These are phyloP conservation scores for Orussus abietinus DNA, from an alignment of 1,140 invertebrate species.

Conservation along the genomic window DNA sequence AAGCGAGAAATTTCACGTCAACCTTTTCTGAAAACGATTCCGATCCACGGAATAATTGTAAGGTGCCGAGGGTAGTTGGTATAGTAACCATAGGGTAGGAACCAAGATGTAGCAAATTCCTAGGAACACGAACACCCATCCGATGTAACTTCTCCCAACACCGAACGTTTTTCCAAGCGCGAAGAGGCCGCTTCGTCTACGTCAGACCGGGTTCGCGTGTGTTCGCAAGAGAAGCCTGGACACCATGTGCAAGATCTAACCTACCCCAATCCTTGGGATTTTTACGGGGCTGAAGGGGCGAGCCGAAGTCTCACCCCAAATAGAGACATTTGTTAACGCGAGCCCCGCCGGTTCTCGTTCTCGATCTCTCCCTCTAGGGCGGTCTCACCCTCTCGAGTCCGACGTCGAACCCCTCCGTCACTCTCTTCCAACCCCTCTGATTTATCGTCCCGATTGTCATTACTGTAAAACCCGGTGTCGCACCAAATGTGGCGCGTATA, in stretches of 20 bases:
- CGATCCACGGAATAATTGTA: no score
- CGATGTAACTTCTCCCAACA: no score
- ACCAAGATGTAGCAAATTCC: no score
- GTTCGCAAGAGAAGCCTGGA: conserved; percentile 2
- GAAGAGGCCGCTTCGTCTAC: background rate
- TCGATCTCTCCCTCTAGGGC: background rate
- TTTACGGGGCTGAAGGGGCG: conserved; percentile 9
- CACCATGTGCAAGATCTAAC: conserved; percentile 16
- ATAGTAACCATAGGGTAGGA: no score
- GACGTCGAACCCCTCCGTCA: background rate
- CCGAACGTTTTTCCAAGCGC: no score
- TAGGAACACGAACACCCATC: no score
- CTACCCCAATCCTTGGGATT: conserved; percentile 15
- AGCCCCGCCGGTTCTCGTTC: conserved; percentile 5
- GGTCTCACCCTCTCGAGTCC: background rate
- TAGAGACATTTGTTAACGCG: conserved; percentile 24
- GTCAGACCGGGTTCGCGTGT: conserved; percentile 5
- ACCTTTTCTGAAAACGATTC: no score
- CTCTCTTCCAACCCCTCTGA: conserved; percentile 11
- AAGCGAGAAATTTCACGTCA: no score
- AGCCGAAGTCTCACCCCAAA: conserved; percentile 13
- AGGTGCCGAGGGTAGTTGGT: no score
- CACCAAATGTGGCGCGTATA: conserved; percentile 21
- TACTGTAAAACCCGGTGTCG: conserved; percentile 22
- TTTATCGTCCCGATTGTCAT: conserved; percentile 25